A percentile compares a stretch with the other conserved stretches of the same genome.
Evolutionary conservation across 2,797 vertebrate species (phyloP).

Genomic region (Manis javanica): DNA sequence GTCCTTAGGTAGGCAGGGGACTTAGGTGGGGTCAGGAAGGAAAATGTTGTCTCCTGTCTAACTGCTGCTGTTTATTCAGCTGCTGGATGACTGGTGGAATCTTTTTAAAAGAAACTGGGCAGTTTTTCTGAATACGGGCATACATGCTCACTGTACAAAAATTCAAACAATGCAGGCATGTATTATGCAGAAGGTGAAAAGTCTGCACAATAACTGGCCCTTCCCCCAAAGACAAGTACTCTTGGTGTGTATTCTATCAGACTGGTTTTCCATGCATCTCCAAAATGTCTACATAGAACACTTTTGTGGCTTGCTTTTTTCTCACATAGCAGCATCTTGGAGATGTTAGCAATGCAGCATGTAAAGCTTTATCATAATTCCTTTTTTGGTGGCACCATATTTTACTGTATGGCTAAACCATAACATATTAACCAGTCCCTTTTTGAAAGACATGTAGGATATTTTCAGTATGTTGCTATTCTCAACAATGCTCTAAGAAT

Average conservation of each 20-base stretch:
- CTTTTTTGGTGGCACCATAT: not conserved
- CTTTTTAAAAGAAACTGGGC: not conserved
- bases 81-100: not conserved
- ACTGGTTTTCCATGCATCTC: not conserved
- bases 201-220: not conserved
- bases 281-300: not conserved
- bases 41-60: not conserved
- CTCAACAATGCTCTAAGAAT: not conserved
- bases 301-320: not conserved
- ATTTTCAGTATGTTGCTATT: not conserved
- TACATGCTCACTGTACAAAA: not conserved
- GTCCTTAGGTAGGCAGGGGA: not conserved
- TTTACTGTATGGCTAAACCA: not conserved
- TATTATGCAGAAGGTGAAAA: not conserved
- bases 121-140: slow-evolving; percentile 21
- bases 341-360: not conserved
- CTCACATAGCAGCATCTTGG: not conserved
- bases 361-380: not conserved
- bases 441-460: not conserved
- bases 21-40: too few relatives aligned
- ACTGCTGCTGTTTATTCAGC: slow-evolving; percentile 64
- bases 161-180: not conserved
- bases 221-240: not conserved
- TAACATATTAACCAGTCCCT: not conserved
- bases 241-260: not conserved